Evolutionary conservation across 2,113 vertebrate genomes (phyloP).

Genomic region (Jacana jacana): DNA sequence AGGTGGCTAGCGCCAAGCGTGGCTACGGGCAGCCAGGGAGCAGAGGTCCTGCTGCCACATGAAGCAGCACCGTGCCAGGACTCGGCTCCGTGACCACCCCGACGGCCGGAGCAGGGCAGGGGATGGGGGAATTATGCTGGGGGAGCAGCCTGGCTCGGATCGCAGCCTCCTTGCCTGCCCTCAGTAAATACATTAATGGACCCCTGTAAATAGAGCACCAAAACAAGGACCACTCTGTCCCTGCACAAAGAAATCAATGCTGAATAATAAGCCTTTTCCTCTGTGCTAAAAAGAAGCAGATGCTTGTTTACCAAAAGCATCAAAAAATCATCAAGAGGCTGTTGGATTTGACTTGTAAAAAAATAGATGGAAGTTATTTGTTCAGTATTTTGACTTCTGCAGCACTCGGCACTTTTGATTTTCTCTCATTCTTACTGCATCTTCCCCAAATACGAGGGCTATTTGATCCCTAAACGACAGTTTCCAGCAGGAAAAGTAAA

Average conservation of each 20-base stretch:
- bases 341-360: constrained; percentile 18
- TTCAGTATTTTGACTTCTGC: constrained; percentile 51
- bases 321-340: constrained; percentile 58
- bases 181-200: constrained; percentile 36
- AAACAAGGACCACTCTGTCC: constrained; percentile 68
- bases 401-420: constrained; percentile 20
- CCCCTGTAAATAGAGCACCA: constrained; percentile 38
- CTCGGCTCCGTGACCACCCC: background rate
- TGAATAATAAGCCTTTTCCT: constrained; percentile 67
- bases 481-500: constrained; percentile 20
- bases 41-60: background rate
- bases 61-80: background rate
- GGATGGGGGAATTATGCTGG: background rate
- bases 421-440: background rate
- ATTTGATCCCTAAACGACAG: background rate
- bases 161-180: background rate
- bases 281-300: constrained; percentile 67
- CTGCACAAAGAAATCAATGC: constrained; percentile 61
- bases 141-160: background rate
- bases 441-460: background rate
- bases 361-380: constrained; percentile 48
- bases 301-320: constrained; percentile 64
- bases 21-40: background rate
- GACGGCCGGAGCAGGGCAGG: rapidly evolving
- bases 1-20: rapidly evolving